Conservation (phyloP, 1,140 invertebrate genomes). For the Dreissena polymorpha region DNA sequence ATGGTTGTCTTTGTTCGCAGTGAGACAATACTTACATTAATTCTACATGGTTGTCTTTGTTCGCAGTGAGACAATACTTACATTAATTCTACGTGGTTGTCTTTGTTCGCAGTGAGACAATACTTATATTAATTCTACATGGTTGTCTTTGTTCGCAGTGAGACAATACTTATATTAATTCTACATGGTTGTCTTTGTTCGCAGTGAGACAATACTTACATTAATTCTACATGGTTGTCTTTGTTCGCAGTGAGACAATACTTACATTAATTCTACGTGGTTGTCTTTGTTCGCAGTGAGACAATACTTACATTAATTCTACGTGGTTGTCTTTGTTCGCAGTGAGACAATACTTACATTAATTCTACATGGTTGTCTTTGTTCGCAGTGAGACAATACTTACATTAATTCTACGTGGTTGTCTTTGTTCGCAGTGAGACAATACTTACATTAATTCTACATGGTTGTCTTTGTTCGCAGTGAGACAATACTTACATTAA, state of each 20-base stretch:
- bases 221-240: not conserved
- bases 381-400: too few relatives aligned
- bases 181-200: not conserved
- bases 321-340: not conserved
- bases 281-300: too few relatives aligned
- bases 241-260: too few relatives aligned
- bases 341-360: too few relatives aligned
- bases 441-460: not conserved
- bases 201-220: too few relatives aligned
- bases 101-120: too few relatives aligned
- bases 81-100: not conserved
- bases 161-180: not conserved
- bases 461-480: not conserved
- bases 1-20: not conserved
- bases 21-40: too few relatives aligned
- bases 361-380: not conserved
- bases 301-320: not conserved
- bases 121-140: not conserved
- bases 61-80: too few relatives aligned
- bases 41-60: not conserved
- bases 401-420: not conserved
- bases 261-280: not conserved
- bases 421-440: too few relatives aligned
- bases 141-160: not conserved
- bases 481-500: too few relatives aligned